Percentiles rank a stretch among this genome's conserved stretches.
Evolutionary conservation across 2,888 invertebrate genomes (phyloP).

Genomic region (Ochropleura leucogaster): DNA sequence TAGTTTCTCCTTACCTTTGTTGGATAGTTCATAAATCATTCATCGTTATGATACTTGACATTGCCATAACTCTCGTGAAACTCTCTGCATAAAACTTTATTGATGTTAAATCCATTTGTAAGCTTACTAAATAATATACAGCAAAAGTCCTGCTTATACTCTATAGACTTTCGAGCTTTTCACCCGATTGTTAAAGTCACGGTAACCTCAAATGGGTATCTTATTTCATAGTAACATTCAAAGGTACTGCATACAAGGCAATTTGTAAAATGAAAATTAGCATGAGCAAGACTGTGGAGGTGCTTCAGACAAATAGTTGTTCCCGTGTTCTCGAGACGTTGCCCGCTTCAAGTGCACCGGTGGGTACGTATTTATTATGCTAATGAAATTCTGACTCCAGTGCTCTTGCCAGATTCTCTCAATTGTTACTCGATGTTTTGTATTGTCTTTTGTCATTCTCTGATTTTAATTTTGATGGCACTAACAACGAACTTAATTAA

Average conservation of each 20-base stretch:
- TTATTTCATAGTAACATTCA: constrained; percentile 56
- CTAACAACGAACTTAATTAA: constrained; percentile 17
- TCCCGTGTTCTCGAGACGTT: constrained; percentile 73
- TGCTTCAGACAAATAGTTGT: constrained; percentile 79
- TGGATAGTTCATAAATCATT: constrained; percentile 28
- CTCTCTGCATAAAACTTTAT: constrained; percentile 18
- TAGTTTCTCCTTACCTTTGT: constrained; percentile 9
- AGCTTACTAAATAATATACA: constrained; percentile 8
- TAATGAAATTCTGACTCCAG: constrained; percentile 80
- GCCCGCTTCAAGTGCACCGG: constrained; percentile 64
- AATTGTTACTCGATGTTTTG: constrained; percentile 55
- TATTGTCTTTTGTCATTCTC: constrained; percentile 40
- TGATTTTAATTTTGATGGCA: constrained; percentile 38
- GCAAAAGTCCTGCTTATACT: constrained; percentile 27
- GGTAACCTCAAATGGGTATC: constrained; percentile 31
- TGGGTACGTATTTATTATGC: constrained; percentile 81
- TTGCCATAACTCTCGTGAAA: constrained; percentile 17
- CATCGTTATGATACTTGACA: constrained; percentile 24
- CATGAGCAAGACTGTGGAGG: constrained; percentile 78
- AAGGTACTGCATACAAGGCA: constrained; percentile 63
- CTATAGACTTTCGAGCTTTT: constrained; percentile 32
- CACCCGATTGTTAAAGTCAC: constrained; percentile 37
- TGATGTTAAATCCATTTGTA: constrained; percentile 26
- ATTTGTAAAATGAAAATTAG: constrained; percentile 80
- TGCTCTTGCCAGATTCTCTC: constrained; percentile 65